Evolutionary conservation across 2,797 vertebrate genomes (phyloP).

Genomic region (Cossypha caffra): DNA sequence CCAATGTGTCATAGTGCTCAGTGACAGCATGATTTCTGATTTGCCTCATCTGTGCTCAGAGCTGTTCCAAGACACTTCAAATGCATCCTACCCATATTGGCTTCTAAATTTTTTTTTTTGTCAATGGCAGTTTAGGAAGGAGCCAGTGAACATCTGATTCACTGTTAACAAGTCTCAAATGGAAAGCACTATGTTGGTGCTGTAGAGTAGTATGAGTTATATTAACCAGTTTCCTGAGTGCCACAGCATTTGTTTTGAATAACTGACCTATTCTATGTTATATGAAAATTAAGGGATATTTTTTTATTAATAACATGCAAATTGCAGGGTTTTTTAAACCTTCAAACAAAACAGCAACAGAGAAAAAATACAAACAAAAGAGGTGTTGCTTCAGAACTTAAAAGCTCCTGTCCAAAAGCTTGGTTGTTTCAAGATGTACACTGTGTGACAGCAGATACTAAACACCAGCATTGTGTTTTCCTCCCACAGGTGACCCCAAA

Average conservation of each 20-base stretch:
- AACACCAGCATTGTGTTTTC: conserved; percentile 76
- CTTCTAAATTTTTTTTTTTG: not conserved
- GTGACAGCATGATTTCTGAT: not conserved
- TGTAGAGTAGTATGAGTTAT: not conserved
- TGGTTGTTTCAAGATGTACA: conserved; percentile 66
- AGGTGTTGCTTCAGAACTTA: conserved; percentile 22
- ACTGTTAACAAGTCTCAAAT: not conserved
- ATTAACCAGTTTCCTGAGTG: not conserved
- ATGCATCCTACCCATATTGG: not conserved
- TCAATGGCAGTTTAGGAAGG: not conserved
- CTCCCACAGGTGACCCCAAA: conserved; percentile 94
- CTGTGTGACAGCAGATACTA: conserved; percentile 69
- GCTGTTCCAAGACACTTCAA: not conserved
- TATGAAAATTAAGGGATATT: not conserved
- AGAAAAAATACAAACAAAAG: not conserved
- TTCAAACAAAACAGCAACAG: not conserved
- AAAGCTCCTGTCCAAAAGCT: conserved; percentile 61
- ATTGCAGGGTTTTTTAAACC: not conserved
- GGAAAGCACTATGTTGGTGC: not conserved
- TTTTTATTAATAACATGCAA: not conserved
- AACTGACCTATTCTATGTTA: not conserved
- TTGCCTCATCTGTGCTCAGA: not conserved
- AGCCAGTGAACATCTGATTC: not conserved
- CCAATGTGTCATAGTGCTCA: not conserved
- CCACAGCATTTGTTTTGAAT: not conserved